Conservation (phyloP, 2,888 invertebrate genomes). For the Polylopha cassiicola region DNA sequence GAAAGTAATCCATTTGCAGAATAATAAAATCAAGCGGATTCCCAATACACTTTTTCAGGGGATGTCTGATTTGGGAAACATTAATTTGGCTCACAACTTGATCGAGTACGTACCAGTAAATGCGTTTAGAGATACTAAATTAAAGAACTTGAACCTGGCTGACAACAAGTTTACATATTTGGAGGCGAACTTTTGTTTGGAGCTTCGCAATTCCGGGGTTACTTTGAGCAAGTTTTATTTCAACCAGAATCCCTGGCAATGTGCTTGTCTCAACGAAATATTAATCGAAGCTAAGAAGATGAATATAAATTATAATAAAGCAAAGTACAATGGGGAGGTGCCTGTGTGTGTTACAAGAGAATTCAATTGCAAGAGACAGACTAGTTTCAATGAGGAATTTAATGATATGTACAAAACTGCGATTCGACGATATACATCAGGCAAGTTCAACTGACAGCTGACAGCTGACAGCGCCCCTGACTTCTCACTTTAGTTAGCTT, state of each 20-base stretch:
- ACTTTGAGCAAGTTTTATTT: conserved; percentile 51
- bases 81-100: conserved; percentile 53
- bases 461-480: too few species aligned
- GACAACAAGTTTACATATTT: conserved; percentile 56
- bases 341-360: conserved; percentile 52
- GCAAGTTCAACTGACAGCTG: too few species aligned
- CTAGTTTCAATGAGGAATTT: conserved; percentile 40
- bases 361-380: conserved; percentile 48
- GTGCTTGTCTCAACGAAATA: conserved; percentile 52
- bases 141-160: conserved; percentile 54
- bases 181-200: conserved; percentile 54
- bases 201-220: conserved; percentile 50
- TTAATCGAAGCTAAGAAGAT: conserved; percentile 50
- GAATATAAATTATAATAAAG: conserved; percentile 44
- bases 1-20: conserved; percentile 43
- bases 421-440: too few species aligned
- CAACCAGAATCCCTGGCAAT: conserved; percentile 66
- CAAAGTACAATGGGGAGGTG: conserved; percentile 44
- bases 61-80: conserved; percentile 39
- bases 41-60: conserved; percentile 47
- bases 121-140: conserved; percentile 45
- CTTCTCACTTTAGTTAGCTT: too few species aligned
- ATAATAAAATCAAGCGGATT: conserved; percentile 46
- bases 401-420: too few species aligned
- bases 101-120: conserved; percentile 48